Evolutionary conservation across 2,113 vertebrate species (phyloP).

Genomic region (Xiphophorus maculatus): DNA sequence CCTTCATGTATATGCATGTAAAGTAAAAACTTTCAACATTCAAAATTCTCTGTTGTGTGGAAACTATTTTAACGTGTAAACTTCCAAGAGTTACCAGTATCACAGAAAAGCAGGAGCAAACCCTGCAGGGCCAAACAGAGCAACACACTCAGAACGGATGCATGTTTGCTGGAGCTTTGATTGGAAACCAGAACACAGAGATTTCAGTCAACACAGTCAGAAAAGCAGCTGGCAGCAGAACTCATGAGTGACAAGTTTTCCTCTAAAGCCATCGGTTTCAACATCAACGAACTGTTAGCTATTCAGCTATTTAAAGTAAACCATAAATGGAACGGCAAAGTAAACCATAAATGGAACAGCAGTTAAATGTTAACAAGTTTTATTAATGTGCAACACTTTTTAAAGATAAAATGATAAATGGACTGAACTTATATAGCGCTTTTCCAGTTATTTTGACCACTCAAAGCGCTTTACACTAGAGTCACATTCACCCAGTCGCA

Average conservation of each 20-base stretch:
- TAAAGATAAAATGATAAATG: not conserved
- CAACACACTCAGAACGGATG: constrained; percentile 17
- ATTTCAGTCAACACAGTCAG: constrained; percentile 10
- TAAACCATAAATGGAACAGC: not conserved
- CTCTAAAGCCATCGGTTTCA: not conserved
- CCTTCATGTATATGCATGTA: not conserved
- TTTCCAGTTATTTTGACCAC: too few relatives aligned
- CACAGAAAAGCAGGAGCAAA: constrained; percentile 1
- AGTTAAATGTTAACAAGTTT: not conserved
- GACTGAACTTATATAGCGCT: too few relatives aligned
- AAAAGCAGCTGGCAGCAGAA: constrained; percentile 12
- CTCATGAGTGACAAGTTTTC: not conserved
- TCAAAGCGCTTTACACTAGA: too few relatives aligned
- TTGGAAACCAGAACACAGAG: constrained; percentile 8
- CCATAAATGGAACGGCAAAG: not conserved
- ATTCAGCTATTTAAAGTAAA: not conserved
- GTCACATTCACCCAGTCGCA: too few relatives aligned
- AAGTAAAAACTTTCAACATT: not conserved
- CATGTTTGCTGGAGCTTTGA: constrained; percentile 10
- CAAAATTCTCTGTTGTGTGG: not conserved
- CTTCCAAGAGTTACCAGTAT: not conserved
- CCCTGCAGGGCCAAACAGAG: constrained; percentile 24
- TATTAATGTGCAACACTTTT: not conserved
- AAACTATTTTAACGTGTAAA: constrained; percentile 7
- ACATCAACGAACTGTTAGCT: not conserved